Conservation (phyloP, 2,797 vertebrate genomes). For the Tragopan temminckii region DNA sequence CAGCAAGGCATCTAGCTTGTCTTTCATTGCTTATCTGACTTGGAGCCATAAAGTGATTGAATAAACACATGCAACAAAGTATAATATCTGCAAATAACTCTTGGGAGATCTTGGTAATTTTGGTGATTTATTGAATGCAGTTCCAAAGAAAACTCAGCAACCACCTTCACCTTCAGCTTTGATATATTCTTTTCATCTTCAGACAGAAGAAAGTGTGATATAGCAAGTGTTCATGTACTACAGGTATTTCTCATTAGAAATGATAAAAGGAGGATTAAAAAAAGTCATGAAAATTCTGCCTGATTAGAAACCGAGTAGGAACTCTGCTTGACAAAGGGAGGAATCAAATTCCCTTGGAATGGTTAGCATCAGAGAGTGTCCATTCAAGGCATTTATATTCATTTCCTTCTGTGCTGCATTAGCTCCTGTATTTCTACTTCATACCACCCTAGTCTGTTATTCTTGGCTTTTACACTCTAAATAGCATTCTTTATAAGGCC, state of each 20-base stretch:
- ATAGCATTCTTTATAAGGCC: neutral
- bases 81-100: neutral
- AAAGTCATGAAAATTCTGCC: neutral
- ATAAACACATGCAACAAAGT: neutral
- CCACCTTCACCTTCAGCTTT: neutral
- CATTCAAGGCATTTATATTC: neutral
- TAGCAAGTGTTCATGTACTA: neutral
- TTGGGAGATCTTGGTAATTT: neutral
- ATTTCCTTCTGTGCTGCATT: neutral
- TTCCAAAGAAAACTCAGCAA: neutral
- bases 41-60: neutral
- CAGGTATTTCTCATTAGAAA: slow-evolving; percentile 2
- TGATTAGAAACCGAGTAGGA: neutral
- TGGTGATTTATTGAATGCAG: neutral
- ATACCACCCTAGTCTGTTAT: neutral
- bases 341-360: neutral
- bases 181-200: neutral
- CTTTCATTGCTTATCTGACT: neutral
- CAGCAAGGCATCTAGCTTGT: neutral
- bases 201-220: neutral
- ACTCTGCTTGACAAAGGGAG: neutral
- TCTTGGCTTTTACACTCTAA: neutral
- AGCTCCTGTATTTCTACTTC: neutral
- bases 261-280: neutral
- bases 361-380: accelerated